phyloP scores from a whole-genome alignment of 2,888 invertebrate species.

The Miltochrista miniata region DNA sequence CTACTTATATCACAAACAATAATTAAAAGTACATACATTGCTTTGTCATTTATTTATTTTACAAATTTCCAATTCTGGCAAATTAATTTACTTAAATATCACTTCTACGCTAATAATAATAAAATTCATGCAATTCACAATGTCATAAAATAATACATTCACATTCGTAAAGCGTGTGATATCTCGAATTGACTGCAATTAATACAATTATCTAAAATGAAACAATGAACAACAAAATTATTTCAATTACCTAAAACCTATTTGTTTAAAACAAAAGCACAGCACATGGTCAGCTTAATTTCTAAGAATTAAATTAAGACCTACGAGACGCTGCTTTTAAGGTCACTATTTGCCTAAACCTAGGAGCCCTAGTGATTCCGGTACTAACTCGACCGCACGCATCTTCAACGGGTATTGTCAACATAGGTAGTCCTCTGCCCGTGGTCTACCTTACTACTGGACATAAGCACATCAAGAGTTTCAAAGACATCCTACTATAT shows the following conservation, averaged over 20 bases:
- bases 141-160: conserved; percentile 56
- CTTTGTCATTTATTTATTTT: conserved; percentile 71
- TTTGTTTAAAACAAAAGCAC: conserved; percentile 82
- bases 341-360: conserved; percentile 70
- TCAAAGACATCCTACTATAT: conserved; percentile 78
- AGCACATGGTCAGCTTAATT: conserved; percentile 82
- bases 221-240: conserved; percentile 70
- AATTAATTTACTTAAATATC: conserved; percentile 57
- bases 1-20: conserved; percentile 69
- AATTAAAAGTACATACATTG: conserved; percentile 65
- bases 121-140: conserved; percentile 55
- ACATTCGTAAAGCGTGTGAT: conserved; percentile 68
- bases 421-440: conserved; percentile 39
- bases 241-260: conserved; percentile 78
- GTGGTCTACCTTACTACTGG: conserved; percentile 71
- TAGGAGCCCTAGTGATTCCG: conserved; percentile 74
- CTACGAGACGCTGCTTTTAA: conserved; percentile 68
- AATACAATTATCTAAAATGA: conserved; percentile 68
- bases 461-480: conserved; percentile 81
- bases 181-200: conserved; percentile 75
- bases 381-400: conserved; percentile 42
- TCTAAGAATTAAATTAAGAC: conserved; percentile 75
- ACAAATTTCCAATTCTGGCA: conserved; percentile 67
- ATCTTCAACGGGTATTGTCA: conserved; percentile 29
- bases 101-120: conserved; percentile 55